Base-by-base conservation (phyloP, 2,888 invertebrate species). In the Lymantria dispar region DNA sequence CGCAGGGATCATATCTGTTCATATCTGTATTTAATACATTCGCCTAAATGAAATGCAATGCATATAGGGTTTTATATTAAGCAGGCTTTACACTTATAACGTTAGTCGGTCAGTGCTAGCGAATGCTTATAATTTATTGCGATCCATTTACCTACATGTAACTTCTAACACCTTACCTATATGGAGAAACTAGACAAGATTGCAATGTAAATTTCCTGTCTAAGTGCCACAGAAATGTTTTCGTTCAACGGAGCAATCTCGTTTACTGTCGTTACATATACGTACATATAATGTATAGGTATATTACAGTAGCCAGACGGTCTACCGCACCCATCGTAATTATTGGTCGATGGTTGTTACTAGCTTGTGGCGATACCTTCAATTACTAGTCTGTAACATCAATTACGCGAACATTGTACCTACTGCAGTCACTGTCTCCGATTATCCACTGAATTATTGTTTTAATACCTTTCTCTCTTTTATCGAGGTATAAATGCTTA, bases 261-360 rank as follows among this genome's bases (percentile, higher is more conserved):
- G 38, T 38, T 38, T n/a, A 12, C 38, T 38, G 13, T 22, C 10
- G 29, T 12, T 12, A 38, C 11, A 33, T 36, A 12, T 30, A 45
- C 45, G 33, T 30, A 45, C 45, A n/a, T 37, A 14, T 31, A 43
- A 33, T 36, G 13, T 44, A 40, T 7, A 22, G 30, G 48, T 47
- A 29, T 37, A 14, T 36, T 48, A 0, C 33, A 50, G 58, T 52
- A 68, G 74, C 70, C 76, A 76, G 58, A 68, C 76, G 56, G 78
- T 77, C 78, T 78, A 62, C 71, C 72, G 68, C 73, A 62, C 73
- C 74, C 66, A 57, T 52, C 42, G 39, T 47, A 57, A 69, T 70
- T 66, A 72, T 52, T 52, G 52, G 54, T 48, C 48, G 55, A 29
- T 49, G 45, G 50, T 45, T 51, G 58, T 55, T 48, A 22, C 22